A percentile compares a stretch with the other conserved stretches of the same genome.
These are phyloP conservation scores for Forbesichthys papilliferus DNA, from an alignment of 2,113 vertebrate species.

Conservation along the genomic window DNA sequence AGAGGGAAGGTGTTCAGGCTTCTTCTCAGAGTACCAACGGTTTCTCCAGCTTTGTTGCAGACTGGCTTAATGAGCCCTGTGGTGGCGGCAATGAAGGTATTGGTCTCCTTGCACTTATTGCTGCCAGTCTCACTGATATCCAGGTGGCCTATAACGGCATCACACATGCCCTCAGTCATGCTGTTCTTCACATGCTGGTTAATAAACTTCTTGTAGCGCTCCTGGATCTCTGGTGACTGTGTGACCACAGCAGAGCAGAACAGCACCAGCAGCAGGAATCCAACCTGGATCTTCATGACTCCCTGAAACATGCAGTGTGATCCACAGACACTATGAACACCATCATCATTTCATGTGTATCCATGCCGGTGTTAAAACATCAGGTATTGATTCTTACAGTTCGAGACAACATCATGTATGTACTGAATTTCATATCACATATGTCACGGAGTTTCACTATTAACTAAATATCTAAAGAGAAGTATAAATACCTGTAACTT, in stretches of 20 bases:
- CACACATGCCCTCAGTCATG: not conserved
- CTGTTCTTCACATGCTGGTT: not conserved
- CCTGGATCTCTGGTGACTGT: too few species aligned
- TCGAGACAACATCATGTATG: too few species aligned
- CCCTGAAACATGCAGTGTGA: too few species aligned
- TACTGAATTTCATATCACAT: too few species aligned
- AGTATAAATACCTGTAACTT: too few species aligned
- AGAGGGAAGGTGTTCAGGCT: conserved; percentile 28
- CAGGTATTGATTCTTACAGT: too few species aligned
- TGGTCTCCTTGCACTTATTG: conserved; percentile 35
- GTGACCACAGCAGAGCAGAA: conserved; percentile 17
- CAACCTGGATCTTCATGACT: conserved; percentile 33
- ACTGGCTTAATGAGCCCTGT: not conserved
- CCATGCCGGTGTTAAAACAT: too few species aligned
- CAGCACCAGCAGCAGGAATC: conserved; percentile 29
- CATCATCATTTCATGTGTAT: too few species aligned
- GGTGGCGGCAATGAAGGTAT: conserved; percentile 39
- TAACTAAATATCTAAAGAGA: too few species aligned
- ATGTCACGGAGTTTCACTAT: too few species aligned
- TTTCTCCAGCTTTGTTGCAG: not conserved
- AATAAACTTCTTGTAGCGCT: conserved; percentile 24
- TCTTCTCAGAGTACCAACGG: not conserved
- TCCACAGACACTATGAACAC: too few species aligned
- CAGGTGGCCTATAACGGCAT: fast-evolving
- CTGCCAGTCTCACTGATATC: fast-evolving